Evolutionary conservation across 2,113 vertebrate species (phyloP), one percentile per base, ranked within the genome.

Genomic region (Boleophthalmus pectinirostris): DNA sequence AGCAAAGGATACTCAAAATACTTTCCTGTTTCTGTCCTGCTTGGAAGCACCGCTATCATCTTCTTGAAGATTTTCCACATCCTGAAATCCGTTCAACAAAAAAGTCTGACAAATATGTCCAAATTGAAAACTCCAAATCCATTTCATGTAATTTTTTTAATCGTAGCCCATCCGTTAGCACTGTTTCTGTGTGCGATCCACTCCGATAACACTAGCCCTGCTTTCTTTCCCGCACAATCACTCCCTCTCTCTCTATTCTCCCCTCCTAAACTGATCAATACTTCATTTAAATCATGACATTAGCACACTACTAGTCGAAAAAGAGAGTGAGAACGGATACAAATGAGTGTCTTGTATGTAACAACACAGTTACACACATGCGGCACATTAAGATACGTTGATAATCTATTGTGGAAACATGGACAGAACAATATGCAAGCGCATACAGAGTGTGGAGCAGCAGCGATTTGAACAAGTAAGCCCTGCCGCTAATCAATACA

Each of bases 201-300:
- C 92, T 82, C 88, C 88, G 93, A 94, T 94, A 94, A 92, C 93
- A 91, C 92, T 87, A 92, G 92, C 93, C 91, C 91, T 89, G 93
- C 92, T 93, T 92, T 93, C 93, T 93, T 94, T 93, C 83, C 86
- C 92, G 92, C 92, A 93, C 94, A 93, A 94, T 94, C 90, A 86
- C 93, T 93, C 88, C 85, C 93, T 90, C 93, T 91, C 93, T 93
- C 92, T 93, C 93, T 92, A 91, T 94, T 94, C 93, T 94, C 94
- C 92, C 93, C 94, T 93, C 93, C 93, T 93, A 92, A 93, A 93
- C 94, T 94, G 94, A 94, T 94, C 94, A 94, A 94, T 94, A 94
- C 93, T 94, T 94, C 93, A 94, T 94, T 94, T 94, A 94, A 94
- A 94, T 94, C 93, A 92, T 93, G 93, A 93, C 94, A 94, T 94